A percentile compares a stretch with the other conserved stretches of the same genome.
Conservation (phyloP, 1,140 invertebrate species). For the Bombus breviceps region DNA sequence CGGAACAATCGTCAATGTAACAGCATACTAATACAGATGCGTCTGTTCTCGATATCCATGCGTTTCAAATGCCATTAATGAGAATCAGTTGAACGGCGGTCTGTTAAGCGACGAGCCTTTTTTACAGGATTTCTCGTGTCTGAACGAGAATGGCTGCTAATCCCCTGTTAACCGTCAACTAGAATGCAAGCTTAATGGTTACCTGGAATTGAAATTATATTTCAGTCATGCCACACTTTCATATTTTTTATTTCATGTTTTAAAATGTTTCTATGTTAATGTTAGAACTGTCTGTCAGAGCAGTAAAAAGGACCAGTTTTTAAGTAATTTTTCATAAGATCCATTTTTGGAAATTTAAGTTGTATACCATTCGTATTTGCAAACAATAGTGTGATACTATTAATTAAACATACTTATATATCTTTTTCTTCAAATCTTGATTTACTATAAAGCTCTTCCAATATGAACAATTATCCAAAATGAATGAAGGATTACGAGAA, state of each 20-base stretch:
- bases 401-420: too few relatives aligned
- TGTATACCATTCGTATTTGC: too few relatives aligned
- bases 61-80: constrained; percentile 15
- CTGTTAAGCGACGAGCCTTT: not conserved
- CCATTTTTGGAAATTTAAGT: too few relatives aligned
- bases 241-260: not conserved
- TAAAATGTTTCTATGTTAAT: too few relatives aligned
- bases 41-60: constrained; percentile 1
- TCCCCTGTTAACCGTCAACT: not conserved
- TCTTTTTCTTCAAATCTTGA: too few relatives aligned
- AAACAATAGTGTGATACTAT: too few relatives aligned
- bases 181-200: not conserved
- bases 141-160: not conserved
- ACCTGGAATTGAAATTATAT: not conserved
- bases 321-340: too few relatives aligned
- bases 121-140: not conserved
- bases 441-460: too few relatives aligned
- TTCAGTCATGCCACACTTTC: not conserved
- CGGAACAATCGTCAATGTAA: constrained; percentile 28
- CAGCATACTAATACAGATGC: constrained; percentile 32
- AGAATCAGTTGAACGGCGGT: constrained; percentile 3
- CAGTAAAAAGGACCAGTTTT: too few relatives aligned
- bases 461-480: too few relatives aligned
- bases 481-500: too few relatives aligned
- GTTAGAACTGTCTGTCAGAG: too few relatives aligned